Base-by-base conservation (phyloP, 1,140 invertebrate genomes). In the Tetranychus cinnabarinus region DNA sequence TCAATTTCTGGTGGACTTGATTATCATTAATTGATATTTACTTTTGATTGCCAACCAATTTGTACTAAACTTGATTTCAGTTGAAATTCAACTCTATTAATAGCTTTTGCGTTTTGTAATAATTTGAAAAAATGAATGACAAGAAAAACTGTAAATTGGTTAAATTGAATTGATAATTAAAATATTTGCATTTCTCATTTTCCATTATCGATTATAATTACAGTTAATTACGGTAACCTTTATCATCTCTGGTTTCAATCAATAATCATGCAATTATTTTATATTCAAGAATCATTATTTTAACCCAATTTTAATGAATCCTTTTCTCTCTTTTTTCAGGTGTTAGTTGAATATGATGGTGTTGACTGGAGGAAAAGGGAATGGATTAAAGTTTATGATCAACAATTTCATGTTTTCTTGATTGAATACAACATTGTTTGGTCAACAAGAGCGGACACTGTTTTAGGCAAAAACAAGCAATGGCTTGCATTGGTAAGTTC, bases 321-420 rank as follows among this genome's bases (percentile, higher is more conserved):
- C 23, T 36, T 33, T 36, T 37, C 55, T 6, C 34, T 56, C 36
- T 6, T 6, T 15, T 36, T 13, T 7, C 67, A 88, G 85, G 79
- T 86, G 65, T 76, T 87, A 67, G 83, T 88, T 64, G 85, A 88
- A 73, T 86, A 84, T 73, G 85, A 88, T 73, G 83, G 83, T 71
- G 78, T 81, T n/a, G 82, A 84, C 66, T 88, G 85, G 84, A 79
- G 85, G 68, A 76, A 81, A 62, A 77, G 85, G 62, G 84, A 87
- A 73, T 87, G 84, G 84, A 76, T 87, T 57, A 77, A 78, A 69
- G 79, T 86, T 42, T 81, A 81, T 73, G 68, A 72, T 13, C 73
- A 76, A 66, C 35, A 57, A 15, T 87, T 82, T 75, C 80, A 83
- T 65, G 76, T 84, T 65, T 86, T 88, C 74, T 77, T 86, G 66